These are phyloP conservation scores for Pimephales promelas DNA, from an alignment of 2,113 vertebrate species.

Conservation along the genomic window DNA sequence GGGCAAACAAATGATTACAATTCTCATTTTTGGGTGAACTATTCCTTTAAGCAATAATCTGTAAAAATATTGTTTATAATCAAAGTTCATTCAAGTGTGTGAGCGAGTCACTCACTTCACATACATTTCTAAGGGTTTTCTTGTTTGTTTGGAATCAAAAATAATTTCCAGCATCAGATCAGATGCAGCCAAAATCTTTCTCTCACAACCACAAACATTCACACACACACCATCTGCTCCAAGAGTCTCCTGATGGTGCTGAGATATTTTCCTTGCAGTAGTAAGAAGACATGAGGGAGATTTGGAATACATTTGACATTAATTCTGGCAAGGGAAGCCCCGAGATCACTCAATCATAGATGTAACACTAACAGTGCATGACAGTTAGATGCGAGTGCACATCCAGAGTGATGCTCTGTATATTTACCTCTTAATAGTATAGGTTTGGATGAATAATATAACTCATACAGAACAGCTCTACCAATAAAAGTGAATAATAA, in stretches of 20 bases:
- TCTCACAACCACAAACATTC: slow-evolving; percentile 38
- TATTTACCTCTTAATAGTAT: neutral
- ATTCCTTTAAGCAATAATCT: neutral
- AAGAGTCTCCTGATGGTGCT: neutral
- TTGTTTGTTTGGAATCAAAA: slow-evolving; percentile 30
- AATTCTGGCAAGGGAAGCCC: neutral
- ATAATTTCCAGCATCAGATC: slow-evolving; percentile 17
- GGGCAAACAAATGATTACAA: neutral
- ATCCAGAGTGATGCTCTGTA: neutral
- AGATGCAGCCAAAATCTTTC: slow-evolving; percentile 7
- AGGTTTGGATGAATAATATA: neutral
- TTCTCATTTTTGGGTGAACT: neutral
- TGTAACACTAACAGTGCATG: neutral
- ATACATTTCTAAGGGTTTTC: neutral
- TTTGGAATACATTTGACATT: neutral
- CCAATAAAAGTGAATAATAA: neutral
- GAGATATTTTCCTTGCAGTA: neutral
- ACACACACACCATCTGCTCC: slow-evolving; percentile 45
- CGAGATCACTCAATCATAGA: neutral
- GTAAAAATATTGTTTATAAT: neutral
- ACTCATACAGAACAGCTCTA: neutral
- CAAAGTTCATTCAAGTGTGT: neutral
- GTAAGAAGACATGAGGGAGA: neutral
- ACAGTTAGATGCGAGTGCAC: slow-evolving; percentile 11
- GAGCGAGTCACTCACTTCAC: neutral